A percentile compares a stretch with the other conserved stretches of the same genome.
These are phyloP conservation scores for Keiferia lycopersicella DNA, from an alignment of 2,888 invertebrate genomes.

Conservation along the genomic window DNA sequence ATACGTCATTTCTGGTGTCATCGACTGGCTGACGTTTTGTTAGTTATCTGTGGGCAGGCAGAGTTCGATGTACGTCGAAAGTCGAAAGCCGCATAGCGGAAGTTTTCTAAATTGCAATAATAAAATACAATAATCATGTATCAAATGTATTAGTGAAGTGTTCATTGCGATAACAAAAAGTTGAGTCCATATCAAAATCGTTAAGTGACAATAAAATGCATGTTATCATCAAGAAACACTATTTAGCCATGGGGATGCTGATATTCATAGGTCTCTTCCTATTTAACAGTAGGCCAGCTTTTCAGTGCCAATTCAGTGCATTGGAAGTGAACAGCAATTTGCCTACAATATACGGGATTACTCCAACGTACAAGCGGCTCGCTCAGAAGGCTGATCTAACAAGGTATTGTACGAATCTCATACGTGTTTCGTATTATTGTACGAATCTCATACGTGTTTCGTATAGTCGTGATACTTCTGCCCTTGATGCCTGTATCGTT, in stretches of 20 bases:
- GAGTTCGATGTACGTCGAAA: constrained; percentile 25
- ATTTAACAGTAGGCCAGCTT: constrained; percentile 68
- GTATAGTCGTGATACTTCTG: constrained; percentile 58
- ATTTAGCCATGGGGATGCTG: constrained; percentile 71
- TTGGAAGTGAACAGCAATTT: constrained; percentile 59
- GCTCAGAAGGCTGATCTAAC: constrained; percentile 97
- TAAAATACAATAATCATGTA: constrained; percentile 16
- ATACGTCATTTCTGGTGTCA: background rate
- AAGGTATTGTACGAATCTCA: constrained; percentile 71
- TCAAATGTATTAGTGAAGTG: constrained; percentile 14
- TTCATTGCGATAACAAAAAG: background rate
- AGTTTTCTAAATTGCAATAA: constrained; percentile 15
- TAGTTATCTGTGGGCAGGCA: too few relatives aligned
- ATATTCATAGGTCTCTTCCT: constrained; percentile 71
- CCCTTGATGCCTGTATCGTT: constrained; percentile 52
- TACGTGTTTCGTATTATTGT: constrained; percentile 43
- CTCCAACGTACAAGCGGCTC: constrained; percentile 93
- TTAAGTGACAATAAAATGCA: constrained; percentile 48
- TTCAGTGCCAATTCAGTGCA: constrained; percentile 69
- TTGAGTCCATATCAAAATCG: background rate
- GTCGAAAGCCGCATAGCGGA: constrained; percentile 24
- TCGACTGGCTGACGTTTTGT: background rate
- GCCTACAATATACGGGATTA: constrained; percentile 93
- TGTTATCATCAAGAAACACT: constrained; percentile 74
- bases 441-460: constrained; percentile 29